Evolutionary conservation across 2,797 vertebrate genomes (phyloP).

Genomic region (Perodicticus potto): DNA sequence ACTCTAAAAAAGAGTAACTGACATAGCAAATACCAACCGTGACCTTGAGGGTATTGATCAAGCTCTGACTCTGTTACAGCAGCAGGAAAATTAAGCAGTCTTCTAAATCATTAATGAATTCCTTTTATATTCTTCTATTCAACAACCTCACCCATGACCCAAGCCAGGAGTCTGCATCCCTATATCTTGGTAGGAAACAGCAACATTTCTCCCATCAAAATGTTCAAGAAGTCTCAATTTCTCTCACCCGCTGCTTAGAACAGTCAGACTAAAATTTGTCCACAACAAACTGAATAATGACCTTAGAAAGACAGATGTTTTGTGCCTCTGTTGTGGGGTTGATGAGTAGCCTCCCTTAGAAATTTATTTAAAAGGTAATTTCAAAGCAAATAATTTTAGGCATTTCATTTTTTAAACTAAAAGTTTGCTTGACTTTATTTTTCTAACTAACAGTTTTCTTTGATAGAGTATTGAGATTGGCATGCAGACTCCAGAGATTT

Average conservation of each 20-base stretch:
- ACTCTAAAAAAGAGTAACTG: constrained; percentile 71
- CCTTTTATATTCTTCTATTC: constrained; percentile 76
- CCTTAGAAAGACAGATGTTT: neutral
- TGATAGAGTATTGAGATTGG: neutral
- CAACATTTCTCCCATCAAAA: constrained; percentile 21
- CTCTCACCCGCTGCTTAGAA: constrained; percentile 18
- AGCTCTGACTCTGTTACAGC: constrained; percentile 88
- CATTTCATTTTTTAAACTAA: neutral
- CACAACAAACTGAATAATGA: constrained; percentile 39
- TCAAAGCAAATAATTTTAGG: neutral
- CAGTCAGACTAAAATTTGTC: neutral
- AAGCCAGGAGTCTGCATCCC: constrained; percentile 54
- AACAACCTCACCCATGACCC: constrained; percentile 19
- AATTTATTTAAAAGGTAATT: neutral
- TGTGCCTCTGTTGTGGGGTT: neutral
- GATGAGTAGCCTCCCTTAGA: neutral
- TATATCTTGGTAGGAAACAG: constrained; percentile 2
- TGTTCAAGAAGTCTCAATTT: neutral
- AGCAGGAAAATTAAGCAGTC: constrained; percentile 92
- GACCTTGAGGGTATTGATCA: constrained; percentile 96
- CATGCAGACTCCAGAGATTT: neutral
- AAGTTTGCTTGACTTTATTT: constrained; percentile 43
- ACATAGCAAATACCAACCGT: constrained; percentile 86
- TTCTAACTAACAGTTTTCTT: neutral
- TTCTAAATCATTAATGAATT: constrained; percentile 96